Base-by-base conservation (phyloP, 2,888 invertebrate species). In the Tribolium freemani region DNA sequence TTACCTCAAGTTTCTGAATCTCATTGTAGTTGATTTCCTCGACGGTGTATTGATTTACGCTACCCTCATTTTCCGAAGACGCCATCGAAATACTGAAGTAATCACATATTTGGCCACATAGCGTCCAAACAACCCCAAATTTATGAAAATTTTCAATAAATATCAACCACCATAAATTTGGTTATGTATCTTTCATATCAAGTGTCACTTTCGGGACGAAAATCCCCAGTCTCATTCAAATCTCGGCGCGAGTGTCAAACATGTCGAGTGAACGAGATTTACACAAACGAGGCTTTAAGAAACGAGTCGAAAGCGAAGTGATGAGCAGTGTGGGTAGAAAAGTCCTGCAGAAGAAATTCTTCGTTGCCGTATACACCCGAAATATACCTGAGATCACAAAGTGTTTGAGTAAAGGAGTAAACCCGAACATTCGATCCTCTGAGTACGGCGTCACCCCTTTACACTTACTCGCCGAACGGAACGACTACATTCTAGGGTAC, bases 21-120 rank as follows among this genome's bases (percentile, higher is more conserved):
- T 94, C 94, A 88, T 89, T 89, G 86, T 91, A 92, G 87, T 93
- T 90, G 85, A 94, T 94, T 88, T 93, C 93, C 87, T 92, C 91
- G 82, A 93, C 92, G 88, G 92, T 92, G 83, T 88, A 87, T 79
- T 87, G 88, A 79, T 82, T 83, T 76, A 83, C 82, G 77, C 79
- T 78, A 71, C 78, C 79, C 74, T 79, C 79, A 80, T 81, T 76
- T 73, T 84, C 81, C 77, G 80, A 76, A 77, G 83, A 78, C 81
- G 85, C 85, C 85, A 85, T 85, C 80, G 83, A 83, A 81, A 6
- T 61, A 73, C 77, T 70, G 63, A 64, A 58, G 56, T 69, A 69
- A 75, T 80, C 69, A 82, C 82, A 81, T 80, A 80, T 78, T 81
- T 79, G 73, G 5, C 11, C 20, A 38, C 20, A 56, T 3, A 70